These are phyloP conservation scores for Thalassoma bifasciatum DNA, from an alignment of 2,113 vertebrate genomes.

Conservation along the genomic window DNA sequence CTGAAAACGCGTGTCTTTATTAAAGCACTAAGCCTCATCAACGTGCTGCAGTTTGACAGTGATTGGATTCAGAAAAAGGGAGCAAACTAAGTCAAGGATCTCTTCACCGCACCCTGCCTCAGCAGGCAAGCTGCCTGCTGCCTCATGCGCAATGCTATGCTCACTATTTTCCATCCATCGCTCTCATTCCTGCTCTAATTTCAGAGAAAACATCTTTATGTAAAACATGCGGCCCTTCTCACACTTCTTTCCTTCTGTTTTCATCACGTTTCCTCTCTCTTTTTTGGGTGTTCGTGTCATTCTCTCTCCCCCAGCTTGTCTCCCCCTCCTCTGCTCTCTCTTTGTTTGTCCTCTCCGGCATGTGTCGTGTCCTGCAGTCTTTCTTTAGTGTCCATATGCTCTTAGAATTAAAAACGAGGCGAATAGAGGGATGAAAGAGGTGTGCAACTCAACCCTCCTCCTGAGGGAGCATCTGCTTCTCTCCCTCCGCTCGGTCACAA, in stretches of 20 bases:
- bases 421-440: slow-evolving; percentile 45
- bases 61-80: slow-evolving; percentile 58
- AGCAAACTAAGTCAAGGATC: slow-evolving; percentile 71
- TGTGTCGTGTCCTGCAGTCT: slow-evolving; percentile 62
- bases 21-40: slow-evolving; percentile 42
- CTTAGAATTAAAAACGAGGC: slow-evolving; percentile 60
- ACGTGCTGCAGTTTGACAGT: slow-evolving; percentile 40
- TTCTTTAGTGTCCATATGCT: slow-evolving; percentile 75
- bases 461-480: slow-evolving; percentile 82
- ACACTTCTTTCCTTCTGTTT: slow-evolving; percentile 20
- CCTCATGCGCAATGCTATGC: slow-evolving; percentile 55
- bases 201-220: slow-evolving; percentile 53
- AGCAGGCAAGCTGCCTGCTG: slow-evolving; percentile 61
- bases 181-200: slow-evolving; percentile 55
- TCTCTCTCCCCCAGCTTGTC: slow-evolving; percentile 9
- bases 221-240: slow-evolving; percentile 36
- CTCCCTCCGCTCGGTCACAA: slow-evolving; percentile 56
- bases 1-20: slow-evolving; percentile 43
- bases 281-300: background rate
- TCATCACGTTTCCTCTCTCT: background rate
- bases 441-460: slow-evolving; percentile 72
- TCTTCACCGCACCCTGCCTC: slow-evolving; percentile 76
- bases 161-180: slow-evolving; percentile 59
- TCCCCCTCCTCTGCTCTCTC: slow-evolving; percentile 6
- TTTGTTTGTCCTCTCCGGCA: slow-evolving; percentile 59